Evolutionary conservation across 92 coral and sea anemone species (phyloP), one percentile per base, ranked within the genome.

Genomic region (Paragorgia papillata): DNA sequence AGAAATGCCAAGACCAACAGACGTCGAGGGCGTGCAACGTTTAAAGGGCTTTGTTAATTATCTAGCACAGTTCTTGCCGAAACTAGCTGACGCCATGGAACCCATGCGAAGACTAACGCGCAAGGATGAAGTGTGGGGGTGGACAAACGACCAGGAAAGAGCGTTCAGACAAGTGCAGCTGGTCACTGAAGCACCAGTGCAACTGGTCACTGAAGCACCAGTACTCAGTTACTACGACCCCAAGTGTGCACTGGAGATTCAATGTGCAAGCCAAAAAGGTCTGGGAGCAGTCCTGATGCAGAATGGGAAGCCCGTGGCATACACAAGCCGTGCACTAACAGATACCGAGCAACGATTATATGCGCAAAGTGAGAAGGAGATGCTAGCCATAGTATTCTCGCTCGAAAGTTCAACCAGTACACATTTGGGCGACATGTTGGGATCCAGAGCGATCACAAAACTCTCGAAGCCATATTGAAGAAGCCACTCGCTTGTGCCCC

Each of bases 1-100:
- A 30, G 75, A 84, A 27, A 84, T 84, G 88, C 83, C 83, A 9
- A 77, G 22, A 69, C 88, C 88, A 2, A 44, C 46, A 25, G 82
- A 78, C 53, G 73, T 77, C 3, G 83, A 84, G 58, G 83, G 66
- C 18, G 75, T 81, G 35, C 80, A 81, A 25, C 24, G 81, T 1
- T 34, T 73, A 18, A 82, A 82, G 37, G 75, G 85, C 3, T 82
- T 82, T 54, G 74, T 82, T 14, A 58, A 82, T 17, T 82, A 82
- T 74, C 49, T 82, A 46, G 85, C 84, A 25, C 66, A 80, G 64
- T 80, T 80, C 66, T 78, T 80, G 19, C 84, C 84, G 2, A 29
- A 51, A 13, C 1, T 81, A 57, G 80, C 85, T 9, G 80, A 81
- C 71, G 34, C 18, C 24, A 81, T 81, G 85, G 85, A 81, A 50